Base-by-base conservation (phyloP, 2,797 vertebrate species). In the Euphonia xanthogaster region DNA sequence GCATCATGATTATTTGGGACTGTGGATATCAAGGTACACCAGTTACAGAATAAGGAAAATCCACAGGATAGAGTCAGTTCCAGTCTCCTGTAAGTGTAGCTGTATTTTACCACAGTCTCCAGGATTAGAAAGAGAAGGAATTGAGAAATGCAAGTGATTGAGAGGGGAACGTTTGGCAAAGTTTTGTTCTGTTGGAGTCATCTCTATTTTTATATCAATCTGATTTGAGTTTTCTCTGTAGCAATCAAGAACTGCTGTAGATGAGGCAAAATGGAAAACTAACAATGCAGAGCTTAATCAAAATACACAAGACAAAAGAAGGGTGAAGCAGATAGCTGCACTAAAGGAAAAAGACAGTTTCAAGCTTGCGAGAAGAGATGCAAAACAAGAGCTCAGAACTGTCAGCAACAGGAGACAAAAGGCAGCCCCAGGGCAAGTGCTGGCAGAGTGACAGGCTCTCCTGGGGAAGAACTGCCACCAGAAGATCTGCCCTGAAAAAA, bases 351-450 rank as follows among this genome's bases (percentile, higher is more conserved):
- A 90, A 79, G 54, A 63, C n/a, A 3, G 1, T 83, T 94, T 83
- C 47, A 75, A 86, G 72, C 79, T 86, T 81, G 88, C 62, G 81
- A 75, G 44, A 93, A 83, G 62, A 75, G 51, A 76, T 37, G 45
- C 42, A 90, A 71, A 95, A 27, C 42, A 63, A 44, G 71, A 67
- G 42, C 40, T 79, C 74, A 74, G 55, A 92, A 79, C 57, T 94
- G 78, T 74, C 92, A 93, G 75, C 42, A 92, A 70, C 6, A 74
- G 35, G 61, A 87, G 53, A 88, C 61, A 86, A 92, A 94, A 92
- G 74, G 84, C 45, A 90, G 80, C 88, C 80, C 22, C 35, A 37
- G 60, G 92, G 77, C 81, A 85, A 68, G 50, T 9, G 65, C 68
- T 91, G 58, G 65, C 50, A 93, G 80, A 84, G 44, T 25, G 15